Evolutionary conservation across 2,888 invertebrate species (phyloP), one percentile per base, ranked within the genome.

Genomic region (Serrognathus titanus): DNA sequence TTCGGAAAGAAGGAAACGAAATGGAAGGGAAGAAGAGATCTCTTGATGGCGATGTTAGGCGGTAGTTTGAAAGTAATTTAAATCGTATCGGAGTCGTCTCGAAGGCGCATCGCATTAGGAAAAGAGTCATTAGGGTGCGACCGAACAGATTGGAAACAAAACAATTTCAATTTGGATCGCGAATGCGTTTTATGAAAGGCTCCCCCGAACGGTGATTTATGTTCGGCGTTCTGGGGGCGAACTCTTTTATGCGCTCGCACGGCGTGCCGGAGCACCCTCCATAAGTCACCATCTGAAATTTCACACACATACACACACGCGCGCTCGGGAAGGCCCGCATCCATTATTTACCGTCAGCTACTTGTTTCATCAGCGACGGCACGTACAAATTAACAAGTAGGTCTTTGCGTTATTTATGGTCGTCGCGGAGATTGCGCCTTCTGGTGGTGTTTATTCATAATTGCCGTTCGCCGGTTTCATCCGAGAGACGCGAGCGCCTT

Each of bases 161-260:
- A 66, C 63, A 62, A 65, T 64, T 66, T 66, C 66, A 65, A 66
- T 66, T 64, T 63, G 65, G 63, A 66, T 66, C 64, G 64, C 62
- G 64, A 65, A 65, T 64, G 66, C 62, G 64, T 66, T 66, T 66
- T 66, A 66, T 66, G 65, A 66, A 65, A 66, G 63, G 62, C 65
- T 63, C 65, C 65, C 66, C 60, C 62, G 63, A 63, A 60, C 59
- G 63, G 65, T 66, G 66, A 66, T 66, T 66, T 66, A 66, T 66
- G 65, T 64, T 65, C 63, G 63, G 61, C 58, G 62, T 50, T 50
- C 48, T 41, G 57, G 20, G 10, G 48, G 48, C 51, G 50, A 52
- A 57, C 57, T 57, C 52, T 57, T 57, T 57, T 57, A 57, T 57
- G 57, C 57, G 57, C 51, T 43, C 46, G 57, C 57, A 57, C 57